These are phyloP conservation scores for Mallotus villosus DNA, from an alignment of 2,797 vertebrate species.

Conservation along the genomic window DNA sequence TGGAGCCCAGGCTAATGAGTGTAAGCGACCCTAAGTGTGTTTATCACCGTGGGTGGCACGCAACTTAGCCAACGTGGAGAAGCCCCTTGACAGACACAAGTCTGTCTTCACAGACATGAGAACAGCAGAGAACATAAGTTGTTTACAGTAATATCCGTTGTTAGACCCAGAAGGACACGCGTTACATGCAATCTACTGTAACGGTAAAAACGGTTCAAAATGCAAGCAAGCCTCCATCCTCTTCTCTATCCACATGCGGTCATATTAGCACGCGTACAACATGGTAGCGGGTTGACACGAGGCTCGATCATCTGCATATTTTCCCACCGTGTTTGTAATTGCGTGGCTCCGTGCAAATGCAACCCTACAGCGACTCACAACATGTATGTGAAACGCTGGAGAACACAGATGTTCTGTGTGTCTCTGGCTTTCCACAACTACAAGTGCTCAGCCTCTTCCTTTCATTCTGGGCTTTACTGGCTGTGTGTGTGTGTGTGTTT, in stretches of 20 bases:
- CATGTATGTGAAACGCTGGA: too few species aligned
- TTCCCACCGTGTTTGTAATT: conserved; percentile 48
- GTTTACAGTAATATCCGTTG: not conserved
- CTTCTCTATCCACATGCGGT: not conserved
- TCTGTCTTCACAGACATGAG: too few species aligned
- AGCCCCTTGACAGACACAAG: not conserved
- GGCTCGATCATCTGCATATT: conserved; percentile 49
- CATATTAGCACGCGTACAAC: conserved; percentile 17
- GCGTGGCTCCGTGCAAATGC: conserved; percentile 34
- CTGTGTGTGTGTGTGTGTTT: too few species aligned
- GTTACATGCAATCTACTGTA: not conserved
- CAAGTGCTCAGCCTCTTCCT: not conserved
- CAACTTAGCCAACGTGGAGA: not conserved
- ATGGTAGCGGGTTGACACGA: conserved; percentile 27
- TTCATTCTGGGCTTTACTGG: not conserved
- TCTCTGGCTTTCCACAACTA: not conserved
- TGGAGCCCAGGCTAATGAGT: conserved; percentile 53
- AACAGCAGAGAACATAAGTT: not conserved
- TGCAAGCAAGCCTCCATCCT: too few species aligned
- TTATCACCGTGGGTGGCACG: conserved; percentile 62
- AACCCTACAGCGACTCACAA: conserved; percentile 40
- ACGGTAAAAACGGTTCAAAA: not conserved
- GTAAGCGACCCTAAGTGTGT: conserved; percentile 67
- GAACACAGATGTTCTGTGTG: not conserved
- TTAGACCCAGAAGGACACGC: not conserved